These are phyloP conservation scores for Erethizon dorsatum DNA, from an alignment of 2,797 vertebrate genomes.

Conservation along the genomic window DNA sequence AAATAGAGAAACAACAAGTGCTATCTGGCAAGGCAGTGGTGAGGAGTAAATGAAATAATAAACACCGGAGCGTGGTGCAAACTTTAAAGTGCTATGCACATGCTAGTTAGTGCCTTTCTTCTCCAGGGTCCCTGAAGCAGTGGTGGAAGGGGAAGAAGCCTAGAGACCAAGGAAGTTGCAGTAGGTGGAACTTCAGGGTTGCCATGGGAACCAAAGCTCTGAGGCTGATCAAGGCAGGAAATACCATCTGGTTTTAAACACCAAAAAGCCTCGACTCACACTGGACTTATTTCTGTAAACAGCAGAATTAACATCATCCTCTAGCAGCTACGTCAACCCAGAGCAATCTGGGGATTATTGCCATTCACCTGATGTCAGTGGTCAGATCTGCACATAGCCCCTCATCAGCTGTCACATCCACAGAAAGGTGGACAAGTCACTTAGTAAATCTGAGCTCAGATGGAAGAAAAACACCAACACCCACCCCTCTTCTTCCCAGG, in stretches of 20 bases:
- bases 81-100: conserved; percentile 45
- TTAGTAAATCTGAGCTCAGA: conserved; percentile 50
- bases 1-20: neutral
- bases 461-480: neutral
- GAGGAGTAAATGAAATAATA: neutral
- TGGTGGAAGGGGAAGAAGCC: conserved; percentile 79
- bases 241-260: conserved; percentile 86
- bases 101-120: conserved; percentile 42
- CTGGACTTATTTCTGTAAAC: conserved; percentile 85
- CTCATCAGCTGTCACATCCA: conserved; percentile 37
- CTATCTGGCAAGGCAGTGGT: neutral
- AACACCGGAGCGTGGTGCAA: neutral
- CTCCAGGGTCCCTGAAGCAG: conserved; percentile 57
- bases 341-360: conserved; percentile 29
- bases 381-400: conserved; percentile 44
- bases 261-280: conserved; percentile 81
- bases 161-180: conserved; percentile 79
- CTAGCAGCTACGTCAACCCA: conserved; percentile 57
- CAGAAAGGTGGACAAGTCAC: conserved; percentile 46
- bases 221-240: conserved; percentile 85
- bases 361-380: conserved; percentile 62
- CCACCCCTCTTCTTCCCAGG: neutral
- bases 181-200: conserved; percentile 84
- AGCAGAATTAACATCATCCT: conserved; percentile 82
- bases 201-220: conserved; percentile 84